A percentile compares a stretch with the other conserved stretches of the same genome.
These are phyloP conservation scores for Phalacrocorax aristotelis DNA, from an alignment of 2,113 vertebrate species.

Conservation along the genomic window DNA sequence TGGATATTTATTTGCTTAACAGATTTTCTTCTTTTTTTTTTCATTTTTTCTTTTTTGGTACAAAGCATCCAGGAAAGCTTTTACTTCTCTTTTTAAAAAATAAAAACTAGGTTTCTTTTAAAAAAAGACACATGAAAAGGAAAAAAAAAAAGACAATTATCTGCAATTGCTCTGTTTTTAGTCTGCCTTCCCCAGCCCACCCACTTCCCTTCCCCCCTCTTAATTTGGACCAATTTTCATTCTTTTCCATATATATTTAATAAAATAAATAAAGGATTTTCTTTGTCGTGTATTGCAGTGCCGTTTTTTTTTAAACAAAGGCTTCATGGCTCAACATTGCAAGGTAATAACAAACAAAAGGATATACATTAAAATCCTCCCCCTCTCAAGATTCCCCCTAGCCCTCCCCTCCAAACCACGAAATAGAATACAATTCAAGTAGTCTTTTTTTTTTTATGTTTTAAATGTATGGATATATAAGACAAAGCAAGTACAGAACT, in stretches of 20 bases:
- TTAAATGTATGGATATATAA: conserved; percentile 79
- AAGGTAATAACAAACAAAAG: conserved; percentile 92
- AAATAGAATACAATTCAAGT: conserved; percentile 81
- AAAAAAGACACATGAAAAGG: conserved; percentile 81
- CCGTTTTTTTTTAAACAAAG: conserved; percentile 80
- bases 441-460: conserved; percentile 77
- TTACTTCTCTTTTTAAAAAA: conserved; percentile 80
- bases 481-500: conserved; percentile 75
- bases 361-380: conserved; percentile 81
- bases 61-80: conserved; percentile 92
- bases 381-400: conserved; percentile 34
- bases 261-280: conserved; percentile 95
- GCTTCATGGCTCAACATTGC: conserved; percentile 94
- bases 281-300: conserved; percentile 71
- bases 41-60: conserved; percentile 80
- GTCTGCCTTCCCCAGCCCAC: conserved; percentile 67
- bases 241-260: conserved; percentile 85
- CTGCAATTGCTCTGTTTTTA: conserved; percentile 71
- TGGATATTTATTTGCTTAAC: conserved; percentile 67
- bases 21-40: conserved; percentile 12
- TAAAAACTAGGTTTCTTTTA: conserved; percentile 81
- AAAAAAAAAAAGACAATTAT: conserved; percentile 40
- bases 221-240: conserved; percentile 84
- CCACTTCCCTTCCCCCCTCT: conserved; percentile 71
- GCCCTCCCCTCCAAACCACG: conserved; percentile 79